These are phyloP conservation scores for Chelmon rostratus DNA, from an alignment of 2,797 vertebrate genomes.

Conservation along the genomic window DNA sequence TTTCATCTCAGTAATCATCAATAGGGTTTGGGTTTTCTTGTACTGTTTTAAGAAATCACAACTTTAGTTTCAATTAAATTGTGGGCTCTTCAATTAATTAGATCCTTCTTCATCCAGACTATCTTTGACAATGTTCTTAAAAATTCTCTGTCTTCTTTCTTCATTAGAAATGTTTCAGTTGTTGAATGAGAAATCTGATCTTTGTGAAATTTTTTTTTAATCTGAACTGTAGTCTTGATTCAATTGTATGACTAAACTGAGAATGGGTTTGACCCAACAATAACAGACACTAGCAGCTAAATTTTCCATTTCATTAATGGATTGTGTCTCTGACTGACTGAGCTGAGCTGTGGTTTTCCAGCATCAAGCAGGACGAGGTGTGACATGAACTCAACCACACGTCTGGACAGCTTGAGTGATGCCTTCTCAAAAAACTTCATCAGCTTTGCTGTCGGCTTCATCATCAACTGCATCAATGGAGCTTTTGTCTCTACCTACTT, in stretches of 20 bases:
- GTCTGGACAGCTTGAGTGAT: constrained; percentile 31
- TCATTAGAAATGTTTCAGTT: neutral
- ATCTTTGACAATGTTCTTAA: neutral
- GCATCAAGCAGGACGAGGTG: neutral
- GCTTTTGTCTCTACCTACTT: constrained; percentile 71
- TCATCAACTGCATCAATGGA: constrained; percentile 71
- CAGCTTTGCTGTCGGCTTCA: constrained; percentile 37
- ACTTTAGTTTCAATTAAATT: neutral
- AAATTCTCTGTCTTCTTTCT: too few species aligned
- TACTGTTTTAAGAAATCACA: neutral
- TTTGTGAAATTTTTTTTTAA: neutral
- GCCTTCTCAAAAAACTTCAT: constrained; percentile 65
- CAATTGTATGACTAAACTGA: neutral
- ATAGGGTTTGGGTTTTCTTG: neutral
- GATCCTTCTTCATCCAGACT: too few species aligned
- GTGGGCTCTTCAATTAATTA: neutral
- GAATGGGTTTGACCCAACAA: neutral
- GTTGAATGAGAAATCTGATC: neutral
- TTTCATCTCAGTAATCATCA: neutral
- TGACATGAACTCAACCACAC: constrained; percentile 64
- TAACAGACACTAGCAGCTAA: neutral
- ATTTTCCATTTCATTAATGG: too few species aligned
- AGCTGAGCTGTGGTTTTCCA: neutral
- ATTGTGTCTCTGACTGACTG: neutral
- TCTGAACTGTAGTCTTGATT: neutral